phyloP scores from a whole-genome alignment of 1,140 invertebrate species.

The Papilio xuthus region DNA sequence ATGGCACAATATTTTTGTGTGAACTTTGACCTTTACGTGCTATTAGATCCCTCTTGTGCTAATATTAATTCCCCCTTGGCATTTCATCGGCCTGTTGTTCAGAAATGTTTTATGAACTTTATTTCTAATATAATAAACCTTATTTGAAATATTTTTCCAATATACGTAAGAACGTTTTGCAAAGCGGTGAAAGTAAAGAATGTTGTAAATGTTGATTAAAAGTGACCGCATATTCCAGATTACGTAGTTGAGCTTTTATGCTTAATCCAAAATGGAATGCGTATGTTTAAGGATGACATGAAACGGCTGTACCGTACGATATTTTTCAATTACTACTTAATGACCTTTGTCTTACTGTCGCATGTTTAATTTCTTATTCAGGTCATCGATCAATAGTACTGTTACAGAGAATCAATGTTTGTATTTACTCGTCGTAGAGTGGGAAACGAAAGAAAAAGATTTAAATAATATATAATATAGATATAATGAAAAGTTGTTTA shows the following conservation, averaged over 20 bases:
- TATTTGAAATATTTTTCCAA: not conserved
- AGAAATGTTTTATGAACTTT: not conserved
- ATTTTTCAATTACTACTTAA: no score
- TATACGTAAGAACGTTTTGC: not conserved
- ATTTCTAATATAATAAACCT: not conserved
- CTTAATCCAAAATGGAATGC: no score
- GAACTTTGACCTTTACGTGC: slow-evolving; percentile 6
- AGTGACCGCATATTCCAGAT: not conserved
- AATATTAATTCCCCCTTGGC: slow-evolving; percentile 8
- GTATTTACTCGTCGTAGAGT: not conserved
- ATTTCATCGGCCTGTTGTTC: slow-evolving; percentile 2
- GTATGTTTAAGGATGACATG: no score
- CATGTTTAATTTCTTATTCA: no score
- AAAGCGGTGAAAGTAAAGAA: not conserved
- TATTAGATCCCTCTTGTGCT: slow-evolving; percentile 3
- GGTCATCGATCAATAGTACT: not conserved
- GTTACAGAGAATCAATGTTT: not conserved
- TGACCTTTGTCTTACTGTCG: no score
- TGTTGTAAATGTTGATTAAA: no score
- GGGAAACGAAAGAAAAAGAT: not conserved
- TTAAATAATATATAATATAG: no score
- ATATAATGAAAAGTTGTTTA: no score
- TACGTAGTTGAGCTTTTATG: not conserved
- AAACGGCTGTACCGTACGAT: not conserved
- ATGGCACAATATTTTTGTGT: not conserved